Base-by-base conservation (phyloP, 2,113 vertebrate species). In the Gorsachius goisagi region DNA sequence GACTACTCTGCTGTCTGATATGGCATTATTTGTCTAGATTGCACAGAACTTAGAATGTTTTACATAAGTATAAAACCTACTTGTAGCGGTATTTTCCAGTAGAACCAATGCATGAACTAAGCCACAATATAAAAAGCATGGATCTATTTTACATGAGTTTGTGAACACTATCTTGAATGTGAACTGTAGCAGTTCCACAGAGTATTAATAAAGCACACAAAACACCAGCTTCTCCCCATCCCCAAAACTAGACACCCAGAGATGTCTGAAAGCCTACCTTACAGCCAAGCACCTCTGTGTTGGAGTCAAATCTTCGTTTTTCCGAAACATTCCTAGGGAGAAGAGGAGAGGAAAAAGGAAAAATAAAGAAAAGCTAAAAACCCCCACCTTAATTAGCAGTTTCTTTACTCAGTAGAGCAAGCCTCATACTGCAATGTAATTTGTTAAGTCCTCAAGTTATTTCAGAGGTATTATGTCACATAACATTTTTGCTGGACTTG, bases 251-350 rank as follows among this genome's bases (percentile, higher is more conserved):
- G 35, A 88, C 24, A 44, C 55, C 13, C 30, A 52, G 15, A 68
- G 64, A 86, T 45, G 2, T 92, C 92, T 17, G 53, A 88, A 93
- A 97, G 97, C 99, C 98, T 99, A 99, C 99, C 99, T 99, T 96
- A 99, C 99, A 92, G 99, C 99, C 77, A 99, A 98, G 91, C 98
- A 98, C 97, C 98, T 99, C 97, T 99, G 99, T 49, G 97, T 98
- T 16, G 99, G 98, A 26, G 98, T 99, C 96, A 99, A 98, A 59
- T 99, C 99, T 71, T 98, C 98, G 44, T 99, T 99, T 91, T 98
- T 99, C 88, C 99, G 98, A 90, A 98, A 98, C 98, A 99, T 98
- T 87, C 99, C 99, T 99, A 92, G 30, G 81, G 50, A 76, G 50
- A 76, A 89, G 35, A 56, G 7, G 53, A 79, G 6, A 71, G 62